Evolutionary conservation across 2,113 vertebrate species (phyloP).

Genomic region (Gavialis gangeticus): DNA sequence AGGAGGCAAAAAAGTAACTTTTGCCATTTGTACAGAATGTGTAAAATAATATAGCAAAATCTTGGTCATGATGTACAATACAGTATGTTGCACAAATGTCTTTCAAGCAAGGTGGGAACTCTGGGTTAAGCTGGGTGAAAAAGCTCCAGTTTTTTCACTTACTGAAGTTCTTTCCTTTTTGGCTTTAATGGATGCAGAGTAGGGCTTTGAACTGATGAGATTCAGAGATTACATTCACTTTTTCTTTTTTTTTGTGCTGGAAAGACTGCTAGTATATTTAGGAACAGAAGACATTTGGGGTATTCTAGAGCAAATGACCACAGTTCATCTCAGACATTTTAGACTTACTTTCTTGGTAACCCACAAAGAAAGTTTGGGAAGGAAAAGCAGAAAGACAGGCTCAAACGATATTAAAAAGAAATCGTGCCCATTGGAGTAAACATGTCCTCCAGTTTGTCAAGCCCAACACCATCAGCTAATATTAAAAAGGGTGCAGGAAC

Average conservation of each 20-base stretch:
- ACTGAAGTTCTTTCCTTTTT: neutral
- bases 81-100: too few species aligned
- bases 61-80: neutral
- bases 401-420: neutral
- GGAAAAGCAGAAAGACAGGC: neutral
- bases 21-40: neutral
- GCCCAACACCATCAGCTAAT: neutral
- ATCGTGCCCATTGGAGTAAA: neutral
- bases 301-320: neutral
- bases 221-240: neutral
- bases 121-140: neutral
- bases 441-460: neutral
- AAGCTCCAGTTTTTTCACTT: neutral
- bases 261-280: neutral
- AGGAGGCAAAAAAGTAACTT: neutral
- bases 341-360: neutral
- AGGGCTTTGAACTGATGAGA: neutral
- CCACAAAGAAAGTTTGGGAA: neutral
- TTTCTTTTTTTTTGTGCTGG: neutral
- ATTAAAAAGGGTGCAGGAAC: neutral
- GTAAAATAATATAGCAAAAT: neutral
- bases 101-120: neutral
- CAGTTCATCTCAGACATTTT: neutral
- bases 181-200: neutral
- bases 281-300: neutral